Evolutionary conservation across 2,888 invertebrate genomes (phyloP).

Genomic region (Sesia bembeciformis): DNA sequence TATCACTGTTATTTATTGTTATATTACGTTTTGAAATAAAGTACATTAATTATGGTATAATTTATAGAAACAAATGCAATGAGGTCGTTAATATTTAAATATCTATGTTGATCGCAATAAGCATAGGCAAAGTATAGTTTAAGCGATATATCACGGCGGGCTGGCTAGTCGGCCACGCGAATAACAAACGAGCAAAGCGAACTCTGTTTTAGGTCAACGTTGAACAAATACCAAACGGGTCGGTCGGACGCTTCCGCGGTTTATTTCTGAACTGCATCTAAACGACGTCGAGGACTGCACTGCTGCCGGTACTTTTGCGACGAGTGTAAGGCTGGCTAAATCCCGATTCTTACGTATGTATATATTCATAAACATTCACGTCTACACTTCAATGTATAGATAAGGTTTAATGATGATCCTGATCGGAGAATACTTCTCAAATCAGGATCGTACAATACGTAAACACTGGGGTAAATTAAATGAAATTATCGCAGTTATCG

Average conservation of each 20-base stretch:
- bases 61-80: not conserved
- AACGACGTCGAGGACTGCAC: constrained; percentile 46
- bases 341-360: too few species aligned
- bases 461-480: too few species aligned
- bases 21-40: too few species aligned
- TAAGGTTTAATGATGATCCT: too few species aligned
- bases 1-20: too few species aligned
- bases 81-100: not conserved
- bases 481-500: too few species aligned
- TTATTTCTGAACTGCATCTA: constrained; percentile 69
- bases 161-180: constrained; percentile 51
- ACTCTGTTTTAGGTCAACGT: constrained; percentile 74
- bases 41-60: not conserved
- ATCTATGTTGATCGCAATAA: too few species aligned
- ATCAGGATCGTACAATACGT: too few species aligned
- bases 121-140: not conserved
- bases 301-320: constrained; percentile 48
- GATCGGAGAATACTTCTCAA: too few species aligned
- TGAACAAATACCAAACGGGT: constrained; percentile 75
- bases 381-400: too few species aligned
- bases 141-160: constrained; percentile 12
- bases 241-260: constrained; percentile 70
- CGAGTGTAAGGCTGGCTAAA: constrained; percentile 8
- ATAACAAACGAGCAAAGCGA: constrained; percentile 71
- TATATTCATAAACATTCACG: too few species aligned